A percentile compares a stretch with the other conserved stretches of the same genome.
Evolutionary conservation across 2,888 invertebrate species (phyloP).

Genomic region (Pardosa pseudoannulata): DNA sequence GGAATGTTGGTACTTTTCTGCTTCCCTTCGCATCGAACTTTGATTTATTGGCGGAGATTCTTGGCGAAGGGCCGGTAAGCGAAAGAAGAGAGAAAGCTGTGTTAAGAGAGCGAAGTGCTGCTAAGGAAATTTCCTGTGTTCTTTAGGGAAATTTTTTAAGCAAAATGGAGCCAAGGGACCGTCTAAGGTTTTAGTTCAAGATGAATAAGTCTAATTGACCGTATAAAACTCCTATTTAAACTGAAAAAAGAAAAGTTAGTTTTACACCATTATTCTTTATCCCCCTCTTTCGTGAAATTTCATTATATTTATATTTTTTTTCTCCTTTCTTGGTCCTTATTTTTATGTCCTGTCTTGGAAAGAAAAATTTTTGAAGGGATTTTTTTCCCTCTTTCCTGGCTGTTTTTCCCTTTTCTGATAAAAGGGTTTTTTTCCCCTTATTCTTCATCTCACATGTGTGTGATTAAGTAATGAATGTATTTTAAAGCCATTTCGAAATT

Average conservation of each 20-base stretch:
- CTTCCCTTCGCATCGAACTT: neutral
- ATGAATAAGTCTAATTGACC: conserved; percentile 17
- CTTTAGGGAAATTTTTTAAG: conserved; percentile 6
- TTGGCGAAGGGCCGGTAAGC: neutral
- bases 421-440: conserved; percentile 3
- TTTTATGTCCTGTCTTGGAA: neutral
- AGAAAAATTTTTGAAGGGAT: neutral
- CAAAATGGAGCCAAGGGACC: conserved; percentile 5
- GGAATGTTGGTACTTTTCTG: neutral
- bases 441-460: neutral
- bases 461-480: neutral
- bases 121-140: neutral
- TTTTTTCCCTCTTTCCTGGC: neutral
- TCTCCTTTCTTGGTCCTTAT: neutral
- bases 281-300: neutral
- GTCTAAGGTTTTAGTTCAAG: conserved; percentile 2
- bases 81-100: neutral
- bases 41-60: conserved; percentile 8
- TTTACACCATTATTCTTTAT: neutral
- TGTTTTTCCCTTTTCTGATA: neutral
- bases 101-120: neutral
- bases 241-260: neutral
- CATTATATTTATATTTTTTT: neutral
- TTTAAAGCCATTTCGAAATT: neutral
- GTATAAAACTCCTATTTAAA: conserved; percentile 11